Base-by-base conservation (phyloP, 2,888 invertebrate species). In the Eupithecia subfuscata region DNA sequence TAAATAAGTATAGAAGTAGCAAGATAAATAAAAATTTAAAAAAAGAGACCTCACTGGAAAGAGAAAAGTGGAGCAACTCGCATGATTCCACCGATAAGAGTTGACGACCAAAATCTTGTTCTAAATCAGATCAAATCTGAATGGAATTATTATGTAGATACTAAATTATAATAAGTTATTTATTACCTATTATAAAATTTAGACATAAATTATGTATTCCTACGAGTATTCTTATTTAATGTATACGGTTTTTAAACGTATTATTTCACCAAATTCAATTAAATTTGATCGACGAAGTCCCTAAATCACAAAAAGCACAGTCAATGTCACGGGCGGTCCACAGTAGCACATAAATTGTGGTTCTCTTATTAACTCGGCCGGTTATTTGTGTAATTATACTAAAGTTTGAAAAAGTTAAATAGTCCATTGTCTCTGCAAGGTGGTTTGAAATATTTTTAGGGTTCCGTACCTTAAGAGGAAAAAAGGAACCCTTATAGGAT, bases 391-490 rank as follows among this genome's bases (percentile, higher is more conserved):
- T 83, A 85, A 84, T 82, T 82, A 79, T 71, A 65, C 71, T 73
- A 71, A 78, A 73, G 74, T 77, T 74, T 76, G 40, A 40, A 40
- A 40, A 40, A 40, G 40, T 74, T 71, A 77, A 88, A 89, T 86
- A 80, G 79, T 80, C 86, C 81, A 88, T 89, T 89, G 88, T 88
- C 76, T 79, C 73, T 22, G 43, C 34, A 73, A 75, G 77, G 75
- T 75, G 56, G 75, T 75, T 68, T 75, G 25, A 75, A 78, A 81
- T 80, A 71, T 45, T 78, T 73, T 76, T n/a, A n/a, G n/a, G n/a
- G n/a, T n/a, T n/a, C n/a, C n/a, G n/a, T n/a, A n/a, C n/a, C n/a
- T n/a, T n/a, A n/a, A n/a, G n/a, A n/a, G n/a, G n/a, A n/a, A n/a
- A n/a, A n/a, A n/a, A n/a, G n/a, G n/a, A n/a, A n/a, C n/a, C n/a